These are phyloP conservation scores for Stegophylla sp. DNA, from an alignment of 2,888 invertebrate genomes.

Conservation along the genomic window DNA sequence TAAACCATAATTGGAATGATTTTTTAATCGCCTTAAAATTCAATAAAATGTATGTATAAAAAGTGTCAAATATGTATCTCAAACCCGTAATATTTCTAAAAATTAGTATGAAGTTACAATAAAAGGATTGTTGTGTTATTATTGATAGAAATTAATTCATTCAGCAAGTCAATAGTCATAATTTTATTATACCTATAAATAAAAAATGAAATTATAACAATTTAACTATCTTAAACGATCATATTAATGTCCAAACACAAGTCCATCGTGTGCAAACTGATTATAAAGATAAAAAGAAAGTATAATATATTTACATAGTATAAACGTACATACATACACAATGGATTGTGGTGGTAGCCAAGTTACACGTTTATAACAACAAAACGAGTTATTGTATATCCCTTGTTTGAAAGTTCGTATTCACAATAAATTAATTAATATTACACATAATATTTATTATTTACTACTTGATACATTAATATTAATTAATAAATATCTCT, in stretches of 20 bases:
- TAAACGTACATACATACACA: neutral
- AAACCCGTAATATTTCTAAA: neutral
- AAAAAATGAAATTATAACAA: neutral
- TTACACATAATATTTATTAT: neutral
- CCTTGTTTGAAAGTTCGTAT: neutral
- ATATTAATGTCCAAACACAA: neutral
- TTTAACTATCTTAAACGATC: neutral
- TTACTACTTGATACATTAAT: neutral
- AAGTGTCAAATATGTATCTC: no score
- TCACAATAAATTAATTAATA: neutral
- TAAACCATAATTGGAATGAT: no score
- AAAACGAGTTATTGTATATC: slow-evolving; percentile 26
- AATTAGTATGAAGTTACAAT: neutral
- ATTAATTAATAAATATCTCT: neutral
- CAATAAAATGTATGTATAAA: no score
- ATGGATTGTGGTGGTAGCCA: neutral
- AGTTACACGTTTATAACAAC: slow-evolving; percentile 31
- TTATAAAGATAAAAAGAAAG: neutral
- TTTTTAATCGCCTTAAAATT: no score
- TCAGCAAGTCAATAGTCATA: no score
- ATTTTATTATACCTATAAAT: no score
- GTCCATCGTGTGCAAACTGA: neutral
- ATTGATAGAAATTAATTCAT: neutral
- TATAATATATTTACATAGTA: neutral
- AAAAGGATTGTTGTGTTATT: neutral